Evolutionary conservation across 2,797 vertebrate species (phyloP).

Genomic region (Catamblyrhynchus diadema): DNA sequence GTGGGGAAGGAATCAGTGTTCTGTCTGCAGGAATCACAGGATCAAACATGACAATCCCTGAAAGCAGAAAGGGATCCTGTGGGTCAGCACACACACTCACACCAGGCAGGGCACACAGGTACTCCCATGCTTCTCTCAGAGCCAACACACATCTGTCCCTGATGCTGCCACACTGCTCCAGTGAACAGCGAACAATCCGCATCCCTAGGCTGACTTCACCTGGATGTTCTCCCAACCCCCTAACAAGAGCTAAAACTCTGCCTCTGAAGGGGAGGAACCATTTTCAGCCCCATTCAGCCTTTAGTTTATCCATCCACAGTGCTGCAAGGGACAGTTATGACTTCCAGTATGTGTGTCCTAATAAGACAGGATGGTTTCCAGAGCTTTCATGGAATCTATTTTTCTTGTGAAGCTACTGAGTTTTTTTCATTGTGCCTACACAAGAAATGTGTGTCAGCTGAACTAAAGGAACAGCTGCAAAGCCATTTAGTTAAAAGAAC

Average conservation of each 20-base stretch:
- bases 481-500: not conserved
- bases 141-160: not conserved
- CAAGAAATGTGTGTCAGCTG: not conserved
- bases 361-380: not conserved
- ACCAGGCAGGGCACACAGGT: not conserved
- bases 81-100: not conserved
- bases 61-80: not conserved
- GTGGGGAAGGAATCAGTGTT: constrained; percentile 86
- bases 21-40: constrained; percentile 85
- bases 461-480: not conserved
- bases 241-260: not conserved
- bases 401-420: not conserved
- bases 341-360: not conserved
- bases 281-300: not conserved
- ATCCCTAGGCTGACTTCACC: not conserved
- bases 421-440: not conserved
- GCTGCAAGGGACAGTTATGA: not conserved
- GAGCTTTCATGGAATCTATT: not conserved
- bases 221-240: not conserved
- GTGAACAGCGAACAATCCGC: not conserved
- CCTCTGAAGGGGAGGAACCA: not conserved
- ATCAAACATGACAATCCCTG: constrained; percentile 88
- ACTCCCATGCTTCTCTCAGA: not conserved
- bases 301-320: not conserved
- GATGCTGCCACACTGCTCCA: not conserved